Percentiles rank a stretch among this genome's conserved stretches.
These are phyloP conservation scores for Tympanoctomys barrerae DNA, from an alignment of 2,797 vertebrate genomes.

Conservation along the genomic window DNA sequence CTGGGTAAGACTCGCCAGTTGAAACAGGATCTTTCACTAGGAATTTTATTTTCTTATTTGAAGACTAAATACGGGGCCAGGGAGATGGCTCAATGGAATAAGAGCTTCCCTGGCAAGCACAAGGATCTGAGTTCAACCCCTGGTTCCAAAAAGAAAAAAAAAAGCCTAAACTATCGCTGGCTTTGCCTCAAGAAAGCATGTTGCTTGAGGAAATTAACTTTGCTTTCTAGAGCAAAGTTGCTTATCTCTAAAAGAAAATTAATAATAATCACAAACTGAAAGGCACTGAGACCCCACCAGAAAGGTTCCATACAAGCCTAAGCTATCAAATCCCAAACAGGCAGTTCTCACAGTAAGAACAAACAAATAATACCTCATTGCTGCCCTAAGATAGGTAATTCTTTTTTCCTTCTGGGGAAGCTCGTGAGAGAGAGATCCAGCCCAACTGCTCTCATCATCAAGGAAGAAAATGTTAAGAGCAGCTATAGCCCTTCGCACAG, in stretches of 20 bases:
- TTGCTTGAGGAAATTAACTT: too few relatives aligned
- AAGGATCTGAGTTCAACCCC: too few relatives aligned
- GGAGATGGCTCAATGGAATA: too few relatives aligned
- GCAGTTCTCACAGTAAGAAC: not conserved
- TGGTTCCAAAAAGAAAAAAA: too few relatives aligned
- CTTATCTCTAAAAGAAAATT: slow-evolving; percentile 55
- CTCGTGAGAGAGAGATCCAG: not conserved
- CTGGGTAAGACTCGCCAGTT: not conserved
- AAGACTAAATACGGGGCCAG: not conserved
- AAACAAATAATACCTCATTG: not conserved
- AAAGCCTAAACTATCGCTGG: not conserved
- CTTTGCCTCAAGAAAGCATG: not conserved
- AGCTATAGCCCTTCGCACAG: not conserved
- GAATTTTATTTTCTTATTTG: slow-evolving; percentile 42
- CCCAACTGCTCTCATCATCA: not conserved
- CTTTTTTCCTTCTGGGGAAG: not conserved
- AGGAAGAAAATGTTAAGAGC: not conserved
- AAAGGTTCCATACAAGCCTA: not conserved
- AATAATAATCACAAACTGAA: slow-evolving; percentile 43
- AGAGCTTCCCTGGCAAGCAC: too few relatives aligned
- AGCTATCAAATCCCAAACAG: not conserved
- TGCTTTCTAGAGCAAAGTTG: not conserved
- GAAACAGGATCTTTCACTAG: slow-evolving; percentile 46
- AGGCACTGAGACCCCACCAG: slow-evolving; percentile 27
- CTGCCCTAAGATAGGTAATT: not conserved